Evolutionary conservation across 2,888 invertebrate species (phyloP).

Genomic region (Entomobrya proxima): DNA sequence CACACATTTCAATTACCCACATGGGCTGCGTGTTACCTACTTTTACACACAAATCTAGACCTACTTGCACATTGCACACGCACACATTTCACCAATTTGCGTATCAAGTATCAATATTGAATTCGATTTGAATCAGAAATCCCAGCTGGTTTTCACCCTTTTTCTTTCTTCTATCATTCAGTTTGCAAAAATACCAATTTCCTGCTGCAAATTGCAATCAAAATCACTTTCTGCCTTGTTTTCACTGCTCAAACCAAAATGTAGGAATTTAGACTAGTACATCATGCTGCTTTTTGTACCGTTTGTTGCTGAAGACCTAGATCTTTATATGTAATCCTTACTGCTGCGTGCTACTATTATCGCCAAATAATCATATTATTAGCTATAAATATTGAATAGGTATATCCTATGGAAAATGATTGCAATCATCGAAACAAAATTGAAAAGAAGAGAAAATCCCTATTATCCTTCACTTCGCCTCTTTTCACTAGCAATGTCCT

Average conservation of each 20-base stretch:
- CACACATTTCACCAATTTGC: too few species aligned
- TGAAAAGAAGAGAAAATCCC: neutral
- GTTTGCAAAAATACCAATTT: neutral
- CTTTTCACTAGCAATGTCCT: neutral
- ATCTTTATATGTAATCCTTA: slow-evolving; percentile 28
- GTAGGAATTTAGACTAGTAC: slow-evolving; percentile 32
- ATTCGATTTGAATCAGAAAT: neutral
- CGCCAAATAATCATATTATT: neutral
- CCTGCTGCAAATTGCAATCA: slow-evolving; percentile 19
- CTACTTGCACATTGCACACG: slow-evolving; percentile 7
- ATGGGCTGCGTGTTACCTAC: neutral
- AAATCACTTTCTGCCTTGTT: slow-evolving; percentile 56
- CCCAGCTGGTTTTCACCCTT: neutral
- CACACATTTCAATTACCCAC: neutral
- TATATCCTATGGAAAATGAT: neutral
- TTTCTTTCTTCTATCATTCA: neutral
- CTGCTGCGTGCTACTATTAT: slow-evolving; percentile 14
- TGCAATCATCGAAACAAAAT: neutral
- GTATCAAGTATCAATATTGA: neutral
- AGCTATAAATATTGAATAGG: neutral
- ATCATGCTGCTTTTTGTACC: neutral
- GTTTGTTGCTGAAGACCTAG: slow-evolving; percentile 29
- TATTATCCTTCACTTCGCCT: neutral
- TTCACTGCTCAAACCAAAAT: neutral
- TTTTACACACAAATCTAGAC: neutral